These are phyloP conservation scores for Rhizoglyphus robini DNA, from an alignment of 1,140 invertebrate species.

Conservation along the genomic window DNA sequence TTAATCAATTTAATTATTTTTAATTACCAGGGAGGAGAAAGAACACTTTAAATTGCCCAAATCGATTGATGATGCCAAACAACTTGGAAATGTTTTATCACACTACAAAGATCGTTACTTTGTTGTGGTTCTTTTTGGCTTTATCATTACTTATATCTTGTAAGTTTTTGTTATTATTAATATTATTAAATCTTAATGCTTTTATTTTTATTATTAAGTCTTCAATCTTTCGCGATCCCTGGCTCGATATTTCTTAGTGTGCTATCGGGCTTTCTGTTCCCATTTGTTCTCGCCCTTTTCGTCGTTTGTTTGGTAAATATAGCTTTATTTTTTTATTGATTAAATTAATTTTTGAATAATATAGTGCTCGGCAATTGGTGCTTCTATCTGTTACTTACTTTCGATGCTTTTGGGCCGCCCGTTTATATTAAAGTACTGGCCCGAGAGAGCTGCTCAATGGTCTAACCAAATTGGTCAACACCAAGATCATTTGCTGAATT, in stretches of 20 bases:
- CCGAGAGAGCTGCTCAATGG: constrained; percentile 70
- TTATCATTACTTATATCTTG: constrained; percentile 92
- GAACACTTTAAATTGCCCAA: constrained; percentile 74
- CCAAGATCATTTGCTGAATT: constrained; percentile 75
- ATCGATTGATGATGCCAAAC: constrained; percentile 91
- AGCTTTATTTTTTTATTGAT: neutral
- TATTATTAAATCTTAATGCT: constrained; percentile 11
- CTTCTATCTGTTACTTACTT: constrained; percentile 83
- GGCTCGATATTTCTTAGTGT: constrained; percentile 96
- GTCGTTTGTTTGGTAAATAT: constrained; percentile 71
- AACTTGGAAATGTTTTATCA: constrained; percentile 74
- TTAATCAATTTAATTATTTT: constrained; percentile 21
- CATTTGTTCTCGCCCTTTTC: constrained; percentile 71
- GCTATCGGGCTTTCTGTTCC: constrained; percentile 90
- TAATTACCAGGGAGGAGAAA: constrained; percentile 64
- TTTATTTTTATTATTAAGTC: constrained; percentile 42
- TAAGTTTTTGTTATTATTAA: constrained; percentile 38
- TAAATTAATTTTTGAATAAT: constrained; percentile 4
- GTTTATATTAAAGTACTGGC: constrained; percentile 74
- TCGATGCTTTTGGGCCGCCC: constrained; percentile 74
- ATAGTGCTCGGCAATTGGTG: constrained; percentile 86
- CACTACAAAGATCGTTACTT: constrained; percentile 90
- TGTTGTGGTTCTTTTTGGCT: constrained; percentile 71
- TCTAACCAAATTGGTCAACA: constrained; percentile 55
- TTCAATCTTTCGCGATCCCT: constrained; percentile 98